Evolutionary conservation across 2,888 invertebrate genomes (phyloP).

Genomic region (Asteroscopus sphinx): DNA sequence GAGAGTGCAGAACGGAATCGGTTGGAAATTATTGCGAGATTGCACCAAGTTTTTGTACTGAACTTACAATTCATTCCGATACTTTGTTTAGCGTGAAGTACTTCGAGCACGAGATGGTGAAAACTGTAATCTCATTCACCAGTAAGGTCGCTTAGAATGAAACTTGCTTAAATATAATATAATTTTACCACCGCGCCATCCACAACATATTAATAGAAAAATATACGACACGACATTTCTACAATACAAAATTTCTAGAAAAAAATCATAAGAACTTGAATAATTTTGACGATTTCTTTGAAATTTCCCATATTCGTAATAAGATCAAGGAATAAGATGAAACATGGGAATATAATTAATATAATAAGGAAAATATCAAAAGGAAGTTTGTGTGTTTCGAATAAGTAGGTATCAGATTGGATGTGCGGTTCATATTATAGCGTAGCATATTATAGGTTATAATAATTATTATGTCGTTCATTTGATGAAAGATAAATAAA

Average conservation of each 20-base stretch:
- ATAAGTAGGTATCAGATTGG: slow-evolving; percentile 1
- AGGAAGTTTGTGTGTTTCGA: slow-evolving; percentile 12
- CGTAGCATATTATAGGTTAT: background rate
- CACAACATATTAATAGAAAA: background rate
- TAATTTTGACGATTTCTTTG: slow-evolving; percentile 16
- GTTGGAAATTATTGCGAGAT: slow-evolving; percentile 34
- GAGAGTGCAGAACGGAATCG: slow-evolving; percentile 22
- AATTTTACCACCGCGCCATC: background rate
- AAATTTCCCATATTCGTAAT: slow-evolving; percentile 10
- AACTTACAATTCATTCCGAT: slow-evolving; percentile 14
- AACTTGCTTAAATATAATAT: background rate
- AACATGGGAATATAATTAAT: slow-evolving; percentile 23
- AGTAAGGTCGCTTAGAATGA: background rate
- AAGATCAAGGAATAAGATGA: slow-evolving; percentile 25
- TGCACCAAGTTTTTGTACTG: slow-evolving; percentile 26
- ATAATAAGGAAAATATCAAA: slow-evolving; percentile 31
- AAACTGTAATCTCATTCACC: slow-evolving; percentile 17
- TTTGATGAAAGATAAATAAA: background rate
- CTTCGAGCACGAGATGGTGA: background rate
- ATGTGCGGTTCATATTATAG: background rate
- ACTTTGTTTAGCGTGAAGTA: slow-evolving; percentile 12
- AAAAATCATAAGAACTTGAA: background rate
- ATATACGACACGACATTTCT: background rate
- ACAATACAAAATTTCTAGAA: background rate
- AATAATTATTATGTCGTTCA: background rate